These are phyloP conservation scores for Spisula subtruncata DNA, from an alignment of 2,888 invertebrate genomes.

Conservation along the genomic window DNA sequence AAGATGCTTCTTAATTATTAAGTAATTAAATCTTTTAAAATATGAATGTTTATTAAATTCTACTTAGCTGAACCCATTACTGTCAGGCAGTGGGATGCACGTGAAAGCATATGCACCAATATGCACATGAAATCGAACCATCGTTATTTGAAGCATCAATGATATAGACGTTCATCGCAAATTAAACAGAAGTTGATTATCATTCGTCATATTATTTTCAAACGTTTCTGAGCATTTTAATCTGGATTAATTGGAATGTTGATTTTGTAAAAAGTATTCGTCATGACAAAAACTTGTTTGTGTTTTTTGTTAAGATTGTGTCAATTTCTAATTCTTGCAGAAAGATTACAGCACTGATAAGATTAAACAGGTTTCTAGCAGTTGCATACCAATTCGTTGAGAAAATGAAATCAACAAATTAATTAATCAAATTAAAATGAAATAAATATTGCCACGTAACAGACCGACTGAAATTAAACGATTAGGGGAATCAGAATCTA, in stretches of 20 bases:
- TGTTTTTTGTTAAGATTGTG: neutral
- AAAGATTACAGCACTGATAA: neutral
- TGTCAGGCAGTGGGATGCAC: neutral
- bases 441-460: neutral
- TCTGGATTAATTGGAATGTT: too few relatives aligned
- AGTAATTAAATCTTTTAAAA: neutral
- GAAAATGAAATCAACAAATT: neutral
- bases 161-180: too few relatives aligned
- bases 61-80: neutral
- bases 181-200: too few relatives aligned
- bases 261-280: too few relatives aligned
- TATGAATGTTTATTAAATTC: neutral
- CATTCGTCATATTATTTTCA: too few relatives aligned
- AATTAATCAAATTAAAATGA: slow-evolving; percentile 25
- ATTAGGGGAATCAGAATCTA: neutral
- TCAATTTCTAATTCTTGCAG: neutral
- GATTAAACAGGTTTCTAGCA: neutral
- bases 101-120: neutral
- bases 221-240: too few relatives aligned
- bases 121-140: neutral
- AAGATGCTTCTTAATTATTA: too few relatives aligned
- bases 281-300: too few relatives aligned
- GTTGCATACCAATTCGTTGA: slow-evolving; percentile 4
- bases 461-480: neutral
- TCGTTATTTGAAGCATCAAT: too few relatives aligned